Conservation (phyloP, 2,113 vertebrate species). For the Uria aalge region DNA sequence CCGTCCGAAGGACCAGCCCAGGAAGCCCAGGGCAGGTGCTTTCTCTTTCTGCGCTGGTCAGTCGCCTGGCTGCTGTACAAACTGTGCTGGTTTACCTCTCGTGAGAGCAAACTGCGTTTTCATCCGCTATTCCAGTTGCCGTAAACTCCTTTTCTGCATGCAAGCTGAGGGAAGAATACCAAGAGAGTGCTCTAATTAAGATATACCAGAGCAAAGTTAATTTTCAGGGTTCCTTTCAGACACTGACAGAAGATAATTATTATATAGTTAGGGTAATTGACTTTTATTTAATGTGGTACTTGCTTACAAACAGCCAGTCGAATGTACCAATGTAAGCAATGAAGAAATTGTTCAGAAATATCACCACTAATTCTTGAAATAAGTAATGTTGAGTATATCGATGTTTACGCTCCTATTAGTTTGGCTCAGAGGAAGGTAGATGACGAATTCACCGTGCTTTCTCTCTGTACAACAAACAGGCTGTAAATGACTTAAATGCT, state of each 20-base stretch:
- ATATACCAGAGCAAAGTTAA: neutral
- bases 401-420: neutral
- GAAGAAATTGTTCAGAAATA: neutral
- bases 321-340: neutral
- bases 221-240: neutral
- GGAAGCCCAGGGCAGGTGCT: neutral
- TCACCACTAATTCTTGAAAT: neutral
- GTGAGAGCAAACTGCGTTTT: neutral
- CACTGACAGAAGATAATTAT: neutral
- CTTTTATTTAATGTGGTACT: neutral
- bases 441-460: neutral
- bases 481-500: neutral
- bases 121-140: neutral
- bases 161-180: neutral
- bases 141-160: neutral
- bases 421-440: neutral
- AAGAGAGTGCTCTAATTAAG: neutral
- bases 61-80: neutral
- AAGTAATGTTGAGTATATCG: neutral
- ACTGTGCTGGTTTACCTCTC: neutral
- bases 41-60: neutral
- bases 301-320: neutral
- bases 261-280: neutral
- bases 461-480: neutral
- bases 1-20: neutral